These are phyloP conservation scores for Corythornis madagascariensis DNA, from an alignment of 2,113 vertebrate species.

Conservation along the genomic window DNA sequence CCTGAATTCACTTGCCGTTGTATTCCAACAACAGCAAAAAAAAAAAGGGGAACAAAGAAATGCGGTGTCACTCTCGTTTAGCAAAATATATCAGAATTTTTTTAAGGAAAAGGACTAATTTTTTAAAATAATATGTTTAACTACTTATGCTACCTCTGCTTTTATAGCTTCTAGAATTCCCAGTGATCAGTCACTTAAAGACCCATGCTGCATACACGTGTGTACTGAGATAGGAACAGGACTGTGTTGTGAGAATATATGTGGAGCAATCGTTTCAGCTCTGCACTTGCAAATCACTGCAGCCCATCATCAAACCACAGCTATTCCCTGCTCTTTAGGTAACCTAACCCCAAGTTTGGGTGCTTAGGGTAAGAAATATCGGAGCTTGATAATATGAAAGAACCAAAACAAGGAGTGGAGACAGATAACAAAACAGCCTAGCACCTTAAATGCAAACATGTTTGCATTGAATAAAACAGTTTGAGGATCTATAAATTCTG, in stretches of 20 bases:
- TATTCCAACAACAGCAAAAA: not conserved
- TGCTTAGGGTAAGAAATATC: not conserved
- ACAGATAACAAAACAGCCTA: not conserved
- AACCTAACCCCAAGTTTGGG: not conserved
- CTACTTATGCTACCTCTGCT: not conserved
- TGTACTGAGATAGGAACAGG: not conserved
- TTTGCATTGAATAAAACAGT: not conserved
- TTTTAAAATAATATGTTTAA: not conserved
- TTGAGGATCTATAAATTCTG: not conserved
- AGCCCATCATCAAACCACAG: not conserved
- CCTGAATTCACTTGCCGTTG: not conserved
- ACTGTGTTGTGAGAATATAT: not conserved
- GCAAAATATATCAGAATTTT: not conserved
- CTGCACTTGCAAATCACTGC: not conserved
- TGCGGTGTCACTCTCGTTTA: not conserved
- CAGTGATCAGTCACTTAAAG: not conserved
- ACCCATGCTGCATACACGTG: fast-evolving
- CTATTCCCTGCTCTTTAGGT: not conserved
- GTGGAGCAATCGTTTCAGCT: not conserved
- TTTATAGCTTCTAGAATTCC: not conserved
- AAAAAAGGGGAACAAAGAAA: not conserved
- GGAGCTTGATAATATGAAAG: not conserved
- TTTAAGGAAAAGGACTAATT: not conserved
- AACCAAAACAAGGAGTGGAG: not conserved
- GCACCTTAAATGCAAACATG: not conserved